Base-by-base conservation (phyloP, 2,888 invertebrate species). In the Volucella zonaria region DNA sequence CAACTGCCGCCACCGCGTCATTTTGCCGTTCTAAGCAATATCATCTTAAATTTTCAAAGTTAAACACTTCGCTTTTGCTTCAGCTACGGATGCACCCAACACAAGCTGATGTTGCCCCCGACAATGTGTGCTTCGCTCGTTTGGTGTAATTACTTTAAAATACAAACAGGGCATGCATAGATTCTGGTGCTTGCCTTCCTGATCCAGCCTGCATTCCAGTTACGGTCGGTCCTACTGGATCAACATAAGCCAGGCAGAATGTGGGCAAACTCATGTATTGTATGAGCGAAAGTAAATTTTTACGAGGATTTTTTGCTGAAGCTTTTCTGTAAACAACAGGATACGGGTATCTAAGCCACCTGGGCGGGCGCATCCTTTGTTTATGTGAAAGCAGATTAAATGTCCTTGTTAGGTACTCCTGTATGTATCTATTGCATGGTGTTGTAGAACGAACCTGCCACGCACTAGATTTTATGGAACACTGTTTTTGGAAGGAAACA, bases 141-240 rank as follows among this genome's bases (percentile, higher is more conserved):
- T 45, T 56, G 67, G 43, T 73, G 78, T 78, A 82, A 78, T 78
- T 67, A 82, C 47, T 77, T 54, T 78, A n/a, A 73, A 77, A 73
- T 71, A 54, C 58, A 71, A 71, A 77, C 49, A 59, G 11, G 8
- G 58, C 49, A 56, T 67, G 40, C 58, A 56, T 45, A 45, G 45
- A 23, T 14, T 67, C 61, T 38, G 14, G 31, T 62, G 14, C 49
- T 14, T 2, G n/a, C 23, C 42, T 23, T 9, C 11, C 45, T 42
- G 45, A 54, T 62, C 31, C 6, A 4, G 31, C 31, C 31, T 31
- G 62, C 14, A 61, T 52, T 52, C 11, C 59, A 40, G 61, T 51
- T 66, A 23, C 18, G 52, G 42, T 59, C 31, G 42, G 23, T 67
- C 45, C 23, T 40, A 47, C 42, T 18, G 2, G 23, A 47, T 40